Evolutionary conservation across 1,140 invertebrate genomes (phyloP).

Genomic region (Leptopilina clavipes): DNA sequence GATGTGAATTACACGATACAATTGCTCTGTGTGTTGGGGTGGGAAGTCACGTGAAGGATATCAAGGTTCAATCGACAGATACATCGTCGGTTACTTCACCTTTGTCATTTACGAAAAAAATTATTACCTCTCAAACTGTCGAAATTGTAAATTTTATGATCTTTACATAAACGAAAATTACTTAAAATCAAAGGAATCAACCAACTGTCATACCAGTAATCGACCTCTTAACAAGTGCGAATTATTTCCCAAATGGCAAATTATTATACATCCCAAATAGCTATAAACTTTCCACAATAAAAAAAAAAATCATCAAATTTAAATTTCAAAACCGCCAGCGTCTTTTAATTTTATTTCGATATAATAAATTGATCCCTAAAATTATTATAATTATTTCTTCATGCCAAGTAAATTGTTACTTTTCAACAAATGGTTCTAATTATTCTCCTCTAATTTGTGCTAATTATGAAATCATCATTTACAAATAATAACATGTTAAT

Average conservation of each 20-base stretch:
- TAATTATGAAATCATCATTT: background rate
- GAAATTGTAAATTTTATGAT: background rate
- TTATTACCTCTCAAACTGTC: background rate
- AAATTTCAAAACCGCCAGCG: background rate
- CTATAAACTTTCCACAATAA: too few species aligned
- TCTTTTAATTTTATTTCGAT: background rate
- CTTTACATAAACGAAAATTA: conserved; percentile 1
- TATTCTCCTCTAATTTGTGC: background rate
- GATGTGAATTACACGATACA: conserved; percentile 54
- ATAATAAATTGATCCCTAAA: background rate
- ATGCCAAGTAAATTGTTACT: background rate
- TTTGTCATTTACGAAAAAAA: conserved; percentile 46
- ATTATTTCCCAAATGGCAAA: background rate
- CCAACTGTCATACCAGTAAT: background rate
- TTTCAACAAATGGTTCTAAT: conserved; percentile 8
- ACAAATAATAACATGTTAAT: conserved; percentile 4
- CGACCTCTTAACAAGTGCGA: too few species aligned
- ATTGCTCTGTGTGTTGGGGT: conserved; percentile 51
- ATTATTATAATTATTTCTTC: background rate
- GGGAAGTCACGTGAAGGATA: conserved; percentile 62
- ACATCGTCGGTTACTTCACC: conserved; percentile 47
- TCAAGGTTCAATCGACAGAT: conserved; percentile 57
- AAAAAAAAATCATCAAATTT: too few species aligned
- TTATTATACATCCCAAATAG: too few species aligned
- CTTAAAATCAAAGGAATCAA: conserved; percentile 8